A percentile compares a stretch with the other conserved stretches of the same genome.
Evolutionary conservation across 2,113 vertebrate species (phyloP).

Genomic region (Athene noctua): DNA sequence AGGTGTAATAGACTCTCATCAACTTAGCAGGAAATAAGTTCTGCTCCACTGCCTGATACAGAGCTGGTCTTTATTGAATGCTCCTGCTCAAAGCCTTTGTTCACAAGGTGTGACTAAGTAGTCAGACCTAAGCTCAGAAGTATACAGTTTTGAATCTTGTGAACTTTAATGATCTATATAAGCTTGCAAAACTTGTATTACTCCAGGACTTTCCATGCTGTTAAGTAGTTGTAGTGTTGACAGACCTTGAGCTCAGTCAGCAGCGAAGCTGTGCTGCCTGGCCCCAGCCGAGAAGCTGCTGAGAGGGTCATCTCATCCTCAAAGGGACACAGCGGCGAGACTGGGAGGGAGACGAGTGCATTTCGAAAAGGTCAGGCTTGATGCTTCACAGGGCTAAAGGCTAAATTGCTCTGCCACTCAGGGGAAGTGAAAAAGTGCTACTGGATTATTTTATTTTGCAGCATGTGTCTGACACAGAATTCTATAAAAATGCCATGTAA

Average conservation of each 20-base stretch:
- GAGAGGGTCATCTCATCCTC: neutral
- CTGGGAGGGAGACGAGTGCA: neutral
- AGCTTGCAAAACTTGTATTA: neutral
- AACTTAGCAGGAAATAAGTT: conserved; percentile 37
- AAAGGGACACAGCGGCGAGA: neutral
- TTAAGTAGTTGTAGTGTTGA: neutral
- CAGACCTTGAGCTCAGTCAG: neutral
- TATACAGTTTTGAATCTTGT: neutral
- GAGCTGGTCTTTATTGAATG: neutral
- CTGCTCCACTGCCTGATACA: neutral
- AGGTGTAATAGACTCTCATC: conserved; percentile 39
- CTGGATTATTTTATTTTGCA: conserved; percentile 7
- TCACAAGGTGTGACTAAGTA: conserved; percentile 34
- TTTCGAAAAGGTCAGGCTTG: conserved; percentile 61
- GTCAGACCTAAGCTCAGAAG: conserved; percentile 34
- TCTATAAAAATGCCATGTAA: conserved; percentile 32
- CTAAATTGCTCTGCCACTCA: neutral
- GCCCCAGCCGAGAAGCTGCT: neutral
- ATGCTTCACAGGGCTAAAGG: conserved; percentile 24
- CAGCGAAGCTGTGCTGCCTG: neutral
- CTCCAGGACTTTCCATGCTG: neutral
- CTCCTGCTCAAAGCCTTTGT: conserved; percentile 49
- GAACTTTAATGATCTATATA: conserved; percentile 18
- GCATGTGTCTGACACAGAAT: conserved; percentile 52
- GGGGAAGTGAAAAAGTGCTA: neutral